A percentile compares a stretch with the other conserved stretches of the same genome.
Conservation (phyloP, 2,888 invertebrate genomes). For the Sinhomidia bicolor region DNA sequence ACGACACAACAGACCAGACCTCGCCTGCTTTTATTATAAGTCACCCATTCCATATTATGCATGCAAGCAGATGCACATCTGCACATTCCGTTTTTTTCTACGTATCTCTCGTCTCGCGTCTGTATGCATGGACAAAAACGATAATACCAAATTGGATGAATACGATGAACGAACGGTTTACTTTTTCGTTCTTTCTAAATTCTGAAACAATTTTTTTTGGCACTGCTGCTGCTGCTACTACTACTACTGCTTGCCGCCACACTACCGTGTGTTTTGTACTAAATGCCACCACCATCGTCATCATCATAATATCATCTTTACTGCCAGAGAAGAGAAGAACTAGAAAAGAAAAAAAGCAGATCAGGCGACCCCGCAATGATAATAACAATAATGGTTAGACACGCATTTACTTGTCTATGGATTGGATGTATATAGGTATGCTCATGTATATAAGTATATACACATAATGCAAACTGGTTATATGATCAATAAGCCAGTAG, state of each 20-base stretch:
- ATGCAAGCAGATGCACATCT: conserved; percentile 65
- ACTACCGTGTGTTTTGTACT: conserved; percentile 24
- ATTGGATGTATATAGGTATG: background rate
- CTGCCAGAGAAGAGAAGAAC: background rate
- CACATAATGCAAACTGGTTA: no score
- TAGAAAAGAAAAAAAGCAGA: conserved; percentile 56
- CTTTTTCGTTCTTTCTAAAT: conserved; percentile 39
- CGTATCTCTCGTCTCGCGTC: background rate
- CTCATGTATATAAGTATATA: no score
- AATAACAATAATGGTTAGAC: conserved; percentile 36
- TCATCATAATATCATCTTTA: conserved; percentile 24
- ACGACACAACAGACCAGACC: conserved; percentile 38
- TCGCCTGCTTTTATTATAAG: conserved; percentile 50
- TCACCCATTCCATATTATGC: conserved; percentile 61
- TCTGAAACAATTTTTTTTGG: conserved; percentile 45
- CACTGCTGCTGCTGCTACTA: conserved; percentile 23
- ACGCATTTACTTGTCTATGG: background rate
- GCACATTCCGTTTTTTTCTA: conserved; percentile 54
- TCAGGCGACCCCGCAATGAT: conserved; percentile 61
- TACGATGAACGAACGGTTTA: background rate
- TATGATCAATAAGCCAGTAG: background rate
- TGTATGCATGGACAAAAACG: conserved; percentile 40
- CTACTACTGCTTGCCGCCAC: conserved; percentile 8
- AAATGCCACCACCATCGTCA: conserved; percentile 5
- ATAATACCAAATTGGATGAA: background rate